Base-by-base conservation (phyloP, 2,113 vertebrate genomes). In the Osmerus eperlanus region DNA sequence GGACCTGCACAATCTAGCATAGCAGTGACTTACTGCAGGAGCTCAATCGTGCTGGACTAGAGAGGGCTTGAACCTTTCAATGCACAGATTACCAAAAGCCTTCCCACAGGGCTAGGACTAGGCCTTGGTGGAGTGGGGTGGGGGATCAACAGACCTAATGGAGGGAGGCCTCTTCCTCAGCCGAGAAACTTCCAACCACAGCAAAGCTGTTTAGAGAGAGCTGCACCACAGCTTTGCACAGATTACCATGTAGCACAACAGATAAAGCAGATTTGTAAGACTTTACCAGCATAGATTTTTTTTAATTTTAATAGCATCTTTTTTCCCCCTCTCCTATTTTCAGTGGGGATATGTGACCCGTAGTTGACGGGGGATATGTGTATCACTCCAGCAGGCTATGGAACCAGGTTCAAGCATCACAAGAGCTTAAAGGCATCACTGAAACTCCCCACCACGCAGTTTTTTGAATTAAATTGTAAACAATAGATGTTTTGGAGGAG, bases 231-330 rank as follows among this genome's bases (percentile, higher is more conserved):
- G 87, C 81, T 90, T 83, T 87, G 77, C 69, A 65, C 87, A 86
- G 87, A 89, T 90, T 89, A 90, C 53, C n/a, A 63, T 72, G 70
- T n/a, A 75, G 78, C 86, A 80, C 78, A 86, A 77, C 80, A 78
- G 77, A 86, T 86, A 84, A 88, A 88, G 84, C 85, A 86, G 84
- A 89, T 89, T 86, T 86, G 75, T 75, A 81, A 80, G 83, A 86
- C 76, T 86, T 84, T 78, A 82, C 75, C 23, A 23, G 23, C 23
- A 78, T 74, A 70, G 58, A 74, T 81, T 84, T 65, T 41, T 41
- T 1, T 41, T 41, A 1, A 41, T 41, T 41, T 41, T 6, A 41
- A 41, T 41, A 41, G 36, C 36, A 41, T 56, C 54, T 18, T 56
- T 18, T 18, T 2, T 12, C n/a, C 54, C 54, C 15, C 54, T 18